A percentile compares a stretch with the other conserved stretches of the same genome.
Evolutionary conservation across 2,113 vertebrate species (phyloP).

Genomic region (Atlantisia rogersi): DNA sequence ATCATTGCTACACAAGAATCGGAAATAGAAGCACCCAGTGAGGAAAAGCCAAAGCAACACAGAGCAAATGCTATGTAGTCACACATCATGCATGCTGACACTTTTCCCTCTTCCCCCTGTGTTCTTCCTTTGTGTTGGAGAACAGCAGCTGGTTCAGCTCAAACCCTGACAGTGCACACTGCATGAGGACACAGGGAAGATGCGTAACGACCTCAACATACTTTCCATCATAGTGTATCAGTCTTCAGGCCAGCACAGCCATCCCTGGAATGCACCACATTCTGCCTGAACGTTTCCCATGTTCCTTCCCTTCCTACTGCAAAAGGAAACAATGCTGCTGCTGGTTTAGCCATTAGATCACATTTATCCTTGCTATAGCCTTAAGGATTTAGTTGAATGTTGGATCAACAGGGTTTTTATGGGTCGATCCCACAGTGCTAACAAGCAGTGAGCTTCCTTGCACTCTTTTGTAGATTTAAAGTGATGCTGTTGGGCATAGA

Average conservation of each 20-base stretch:
- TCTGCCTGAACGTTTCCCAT: neutral
- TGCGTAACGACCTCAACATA: neutral
- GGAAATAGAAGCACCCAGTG: neutral
- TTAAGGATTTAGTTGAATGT: constrained; percentile 12
- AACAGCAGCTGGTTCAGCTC: constrained; percentile 34
- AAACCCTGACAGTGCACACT: neutral
- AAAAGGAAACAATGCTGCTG: neutral
- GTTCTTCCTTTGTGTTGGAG: neutral
- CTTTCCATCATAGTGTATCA: neutral
- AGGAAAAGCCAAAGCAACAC: neutral
- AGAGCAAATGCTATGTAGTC: neutral
- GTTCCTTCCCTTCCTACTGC: neutral
- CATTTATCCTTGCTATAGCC: neutral
- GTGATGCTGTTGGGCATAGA: neutral
- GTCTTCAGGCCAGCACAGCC: neutral
- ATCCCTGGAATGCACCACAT: neutral
- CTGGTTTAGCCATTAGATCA: neutral
- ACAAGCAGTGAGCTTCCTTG: neutral
- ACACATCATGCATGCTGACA: accelerated
- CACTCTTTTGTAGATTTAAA: neutral
- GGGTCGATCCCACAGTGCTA: neutral
- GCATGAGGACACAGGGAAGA: neutral
- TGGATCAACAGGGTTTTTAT: neutral
- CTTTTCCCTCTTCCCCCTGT: neutral
- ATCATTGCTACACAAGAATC: neutral